phyloP scores from a whole-genome alignment of 2,888 invertebrate genomes.

The Lissocephala sabroskyi region DNA sequence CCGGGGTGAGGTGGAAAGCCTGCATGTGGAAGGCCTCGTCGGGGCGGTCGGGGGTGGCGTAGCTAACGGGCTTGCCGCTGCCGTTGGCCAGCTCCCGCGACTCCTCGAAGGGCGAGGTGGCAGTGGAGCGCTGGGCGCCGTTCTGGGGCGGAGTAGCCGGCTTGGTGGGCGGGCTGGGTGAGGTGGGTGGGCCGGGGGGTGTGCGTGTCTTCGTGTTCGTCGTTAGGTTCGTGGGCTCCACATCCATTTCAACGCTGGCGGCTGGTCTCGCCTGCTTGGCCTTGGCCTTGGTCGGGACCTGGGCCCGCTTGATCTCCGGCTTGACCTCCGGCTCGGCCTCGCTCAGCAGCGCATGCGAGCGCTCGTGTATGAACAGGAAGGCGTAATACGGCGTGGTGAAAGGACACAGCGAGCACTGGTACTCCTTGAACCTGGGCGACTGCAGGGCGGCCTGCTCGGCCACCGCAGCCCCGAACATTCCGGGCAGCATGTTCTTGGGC shows the following conservation, averaged over 20 bases:
- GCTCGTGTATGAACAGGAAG: constrained; percentile 92
- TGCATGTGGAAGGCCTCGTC: constrained; percentile 82
- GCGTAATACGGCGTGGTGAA: constrained; percentile 92
- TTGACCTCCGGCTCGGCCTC: constrained; percentile 19
- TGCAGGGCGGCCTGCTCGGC: constrained; percentile 51
- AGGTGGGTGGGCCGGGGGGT: constrained; percentile 20
- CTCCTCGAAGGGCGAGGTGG: constrained; percentile 50
- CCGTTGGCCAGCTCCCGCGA: constrained; percentile 68
- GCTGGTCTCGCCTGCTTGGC: neutral
- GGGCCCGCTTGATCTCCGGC: constrained; percentile 22
- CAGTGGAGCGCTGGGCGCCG: constrained; percentile 39
- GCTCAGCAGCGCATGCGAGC: constrained; percentile 79
- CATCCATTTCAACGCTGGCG: constrained; percentile 10
- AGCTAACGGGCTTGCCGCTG: constrained; percentile 75
- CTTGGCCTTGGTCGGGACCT: constrained; percentile 30
- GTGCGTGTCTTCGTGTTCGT: constrained; percentile 61
- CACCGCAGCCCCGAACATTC: constrained; percentile 49
- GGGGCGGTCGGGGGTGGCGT: constrained; percentile 75
- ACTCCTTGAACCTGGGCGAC: constrained; percentile 77
- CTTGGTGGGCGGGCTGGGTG: constrained; percentile 20
- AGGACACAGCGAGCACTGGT: constrained; percentile 91
- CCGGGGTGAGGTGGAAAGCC: constrained; percentile 83
- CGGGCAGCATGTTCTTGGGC: constrained; percentile 62
- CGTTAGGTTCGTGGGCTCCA: constrained; percentile 58
- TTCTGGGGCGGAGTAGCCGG: constrained; percentile 28